Conservation (phyloP, 2,797 vertebrate genomes). For the Propithecus deckenii region DNA sequence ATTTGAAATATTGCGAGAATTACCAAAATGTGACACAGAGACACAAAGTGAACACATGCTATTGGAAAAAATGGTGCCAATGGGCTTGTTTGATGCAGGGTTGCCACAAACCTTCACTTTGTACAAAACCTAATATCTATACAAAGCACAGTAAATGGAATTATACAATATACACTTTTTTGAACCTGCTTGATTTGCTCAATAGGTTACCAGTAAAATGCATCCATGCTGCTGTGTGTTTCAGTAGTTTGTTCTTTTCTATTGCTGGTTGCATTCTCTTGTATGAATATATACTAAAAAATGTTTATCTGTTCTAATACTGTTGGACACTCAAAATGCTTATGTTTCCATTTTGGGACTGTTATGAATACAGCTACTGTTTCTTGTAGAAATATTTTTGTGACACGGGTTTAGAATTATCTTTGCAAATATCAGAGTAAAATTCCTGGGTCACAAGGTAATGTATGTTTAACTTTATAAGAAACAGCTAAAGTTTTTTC, state of each 20-base stretch:
- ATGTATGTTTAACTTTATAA: background rate
- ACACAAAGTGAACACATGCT: background rate
- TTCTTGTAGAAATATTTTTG: background rate
- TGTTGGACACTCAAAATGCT: background rate
- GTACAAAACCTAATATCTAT: background rate
- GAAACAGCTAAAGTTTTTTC: background rate
- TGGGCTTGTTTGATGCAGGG: background rate
- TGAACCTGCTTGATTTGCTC: background rate
- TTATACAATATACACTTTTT: too few species aligned
- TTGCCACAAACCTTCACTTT: background rate
- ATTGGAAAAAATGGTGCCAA: background rate
- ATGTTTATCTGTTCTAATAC: too few species aligned
- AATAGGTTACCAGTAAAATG: too few species aligned
- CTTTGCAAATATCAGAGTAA: background rate
- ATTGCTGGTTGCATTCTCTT: background rate
- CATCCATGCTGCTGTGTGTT: too few species aligned
- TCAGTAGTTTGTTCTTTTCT: background rate
- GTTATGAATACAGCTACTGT: background rate
- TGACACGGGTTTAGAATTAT: background rate
- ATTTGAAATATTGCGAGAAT: background rate
- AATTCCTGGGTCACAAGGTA: background rate
- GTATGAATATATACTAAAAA: too few species aligned
- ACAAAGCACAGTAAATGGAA: background rate
- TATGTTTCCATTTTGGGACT: background rate
- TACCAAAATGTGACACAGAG: background rate